Base-by-base conservation (phyloP, 2,888 invertebrate genomes). In the Acanthoscelides obtectus region DNA sequence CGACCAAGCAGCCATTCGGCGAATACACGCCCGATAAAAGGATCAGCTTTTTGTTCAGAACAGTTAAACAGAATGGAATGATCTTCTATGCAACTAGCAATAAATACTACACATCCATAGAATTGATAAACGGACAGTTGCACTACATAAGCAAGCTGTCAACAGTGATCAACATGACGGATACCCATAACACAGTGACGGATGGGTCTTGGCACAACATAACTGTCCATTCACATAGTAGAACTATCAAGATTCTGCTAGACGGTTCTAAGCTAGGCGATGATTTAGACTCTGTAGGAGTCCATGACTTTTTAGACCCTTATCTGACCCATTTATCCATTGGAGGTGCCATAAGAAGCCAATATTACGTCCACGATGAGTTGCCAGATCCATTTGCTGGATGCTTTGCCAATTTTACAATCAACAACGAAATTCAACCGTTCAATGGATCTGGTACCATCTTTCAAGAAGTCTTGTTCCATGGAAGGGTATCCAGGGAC, bases 201-300 rank as follows among this genome's bases (percentile, higher is more conserved):
- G 95, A 97, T 86, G 96, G 97, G 3, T 88, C 88, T 70, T 97
- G 97, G 97, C 97, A 97, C 83, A 95, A 94, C 81, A 87, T 97
- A 3, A 94, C 94, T 0, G 85, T 98, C 66, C 87, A 90, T 72
- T 90, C 93, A 0, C 88, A 90, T 66, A 90, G 91, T 25, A 88
- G 94, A 73, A 92, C 91, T 6, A 87, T 96, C 63, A 89, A 91
- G 72, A 83, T 96, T 21, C 85, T 93, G 65, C 86, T 97, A 2
- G 94, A 96, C 82, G 90, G 88, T 22, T 71, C 73, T 8, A 88
- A 90, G 75, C 89, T 93, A 0, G 96, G 95, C 0, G 96, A 96
- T 81, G 96, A 96, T 83, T 87, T 97, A 3, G 96, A 96, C 81
- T 88, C 93, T 0, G 93, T 92, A 19, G 93, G 94, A 2, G 93